Conservation (phyloP, 2,113 vertebrate genomes). For the Heteronetta atricapilla region DNA sequence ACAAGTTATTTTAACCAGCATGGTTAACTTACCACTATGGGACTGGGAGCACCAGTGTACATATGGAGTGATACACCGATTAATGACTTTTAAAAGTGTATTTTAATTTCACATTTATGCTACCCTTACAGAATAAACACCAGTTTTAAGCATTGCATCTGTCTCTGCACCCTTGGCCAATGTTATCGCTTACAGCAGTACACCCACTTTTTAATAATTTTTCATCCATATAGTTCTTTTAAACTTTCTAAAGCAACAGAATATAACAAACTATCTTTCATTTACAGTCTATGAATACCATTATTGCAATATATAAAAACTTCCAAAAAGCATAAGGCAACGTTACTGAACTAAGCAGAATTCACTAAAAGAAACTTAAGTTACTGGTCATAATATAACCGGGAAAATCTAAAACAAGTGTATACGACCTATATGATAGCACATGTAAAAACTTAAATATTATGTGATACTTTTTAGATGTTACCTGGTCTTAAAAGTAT, state of each 20-base stretch:
- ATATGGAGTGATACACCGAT: neutral
- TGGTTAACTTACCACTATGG: neutral
- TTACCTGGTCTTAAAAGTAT: conserved; percentile 86
- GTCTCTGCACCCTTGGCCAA: neutral
- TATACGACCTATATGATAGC: neutral
- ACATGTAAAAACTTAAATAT: neutral
- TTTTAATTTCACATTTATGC: neutral
- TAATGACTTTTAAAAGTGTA: neutral
- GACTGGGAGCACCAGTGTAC: neutral
- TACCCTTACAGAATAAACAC: neutral
- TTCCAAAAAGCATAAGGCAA: neutral
- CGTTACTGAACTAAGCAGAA: neutral
- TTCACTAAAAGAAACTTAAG: neutral
- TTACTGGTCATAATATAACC: neutral
- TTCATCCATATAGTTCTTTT: neutral
- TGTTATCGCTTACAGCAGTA: neutral
- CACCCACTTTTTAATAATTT: neutral
- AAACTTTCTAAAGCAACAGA: neutral
- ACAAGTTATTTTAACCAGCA: neutral
- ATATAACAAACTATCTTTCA: neutral
- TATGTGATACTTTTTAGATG: neutral
- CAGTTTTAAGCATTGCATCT: neutral
- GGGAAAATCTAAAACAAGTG: neutral
- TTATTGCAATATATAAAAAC: neutral
- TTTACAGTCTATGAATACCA: neutral